Evolutionary conservation across 2,797 vertebrate species (phyloP).

Genomic region (Hypotaenidia philippensis): DNA sequence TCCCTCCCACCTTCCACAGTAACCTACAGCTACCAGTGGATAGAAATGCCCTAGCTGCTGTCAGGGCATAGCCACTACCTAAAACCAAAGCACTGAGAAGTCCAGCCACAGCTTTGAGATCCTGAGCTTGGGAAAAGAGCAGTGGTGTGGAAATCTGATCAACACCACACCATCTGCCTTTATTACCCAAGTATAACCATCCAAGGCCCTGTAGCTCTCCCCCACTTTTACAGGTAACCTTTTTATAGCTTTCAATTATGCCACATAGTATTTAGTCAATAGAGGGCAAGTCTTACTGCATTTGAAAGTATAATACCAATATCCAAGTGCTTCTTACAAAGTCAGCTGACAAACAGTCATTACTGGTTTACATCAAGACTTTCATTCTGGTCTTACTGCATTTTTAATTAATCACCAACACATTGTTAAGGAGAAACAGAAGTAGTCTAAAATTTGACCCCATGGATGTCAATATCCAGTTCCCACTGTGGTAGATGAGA

Average conservation of each 20-base stretch:
- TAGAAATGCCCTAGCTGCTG: neutral
- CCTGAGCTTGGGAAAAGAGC: neutral
- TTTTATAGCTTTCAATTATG: neutral
- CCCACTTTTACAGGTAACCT: constrained; percentile 1
- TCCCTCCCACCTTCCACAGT: neutral
- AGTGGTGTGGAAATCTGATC: neutral
- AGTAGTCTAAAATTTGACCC: neutral
- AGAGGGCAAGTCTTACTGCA: constrained; percentile 48
- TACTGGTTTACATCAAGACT: constrained; percentile 51
- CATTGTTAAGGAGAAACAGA: constrained; percentile 24
- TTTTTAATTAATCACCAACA: constrained; percentile 58
- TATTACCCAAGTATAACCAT: neutral
- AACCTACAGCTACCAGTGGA: neutral
- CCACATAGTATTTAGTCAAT: constrained; percentile 29
- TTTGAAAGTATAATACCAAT: constrained; percentile 62
- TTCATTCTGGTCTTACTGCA: constrained; percentile 38
- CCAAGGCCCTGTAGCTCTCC: neutral
- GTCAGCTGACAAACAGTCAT: constrained; percentile 54
- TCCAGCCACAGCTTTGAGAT: neutral
- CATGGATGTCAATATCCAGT: neutral
- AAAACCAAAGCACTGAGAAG: neutral
- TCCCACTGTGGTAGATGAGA: neutral
- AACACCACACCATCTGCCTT: neutral
- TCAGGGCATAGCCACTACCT: neutral
- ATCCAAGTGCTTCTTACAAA: constrained; percentile 20